Percentiles rank a stretch among this genome's conserved stretches.
phyloP scores from a whole-genome alignment of 2,113 vertebrate genomes.

The Plectropomus leopardus region DNA sequence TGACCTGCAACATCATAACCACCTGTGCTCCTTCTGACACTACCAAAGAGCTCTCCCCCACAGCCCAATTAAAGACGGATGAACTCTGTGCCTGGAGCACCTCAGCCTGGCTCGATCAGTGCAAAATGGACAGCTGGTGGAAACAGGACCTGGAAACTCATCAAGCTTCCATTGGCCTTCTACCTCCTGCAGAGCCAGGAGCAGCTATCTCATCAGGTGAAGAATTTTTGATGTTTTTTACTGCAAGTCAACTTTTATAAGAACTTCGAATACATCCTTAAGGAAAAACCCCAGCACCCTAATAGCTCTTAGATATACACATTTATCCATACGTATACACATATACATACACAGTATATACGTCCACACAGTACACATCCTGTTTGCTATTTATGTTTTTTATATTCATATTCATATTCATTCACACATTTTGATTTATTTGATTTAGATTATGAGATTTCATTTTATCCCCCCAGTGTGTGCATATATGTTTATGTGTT shows the following conservation, averaged over 20 bases:
- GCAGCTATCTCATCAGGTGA: slow-evolving; percentile 31
- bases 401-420: no score
- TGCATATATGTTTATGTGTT: no score
- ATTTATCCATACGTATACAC: no score
- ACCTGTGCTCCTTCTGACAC: slow-evolving; percentile 19
- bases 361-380: no score
- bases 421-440: no score
- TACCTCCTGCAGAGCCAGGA: slow-evolving; percentile 30
- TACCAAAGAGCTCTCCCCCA: not conserved
- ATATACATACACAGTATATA: no score
- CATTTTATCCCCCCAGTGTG: no score
- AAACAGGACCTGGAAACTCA: slow-evolving; percentile 42
- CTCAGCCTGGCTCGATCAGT: slow-evolving; percentile 33
- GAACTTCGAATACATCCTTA: no score
- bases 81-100: slow-evolving; percentile 23
- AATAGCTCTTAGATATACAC: no score
- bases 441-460: no score
- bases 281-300: no score
- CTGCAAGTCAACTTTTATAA: not conserved
- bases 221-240: not conserved
- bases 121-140: slow-evolving; percentile 56
- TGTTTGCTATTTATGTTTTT: not conserved
- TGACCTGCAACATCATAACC: slow-evolving; percentile 5
- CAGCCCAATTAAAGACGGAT: slow-evolving; percentile 27
- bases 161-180: slow-evolving; percentile 27